Evolutionary conservation across 2,113 vertebrate genomes (phyloP), one percentile per base, ranked within the genome.

Genomic region (Myocastor coypus): DNA sequence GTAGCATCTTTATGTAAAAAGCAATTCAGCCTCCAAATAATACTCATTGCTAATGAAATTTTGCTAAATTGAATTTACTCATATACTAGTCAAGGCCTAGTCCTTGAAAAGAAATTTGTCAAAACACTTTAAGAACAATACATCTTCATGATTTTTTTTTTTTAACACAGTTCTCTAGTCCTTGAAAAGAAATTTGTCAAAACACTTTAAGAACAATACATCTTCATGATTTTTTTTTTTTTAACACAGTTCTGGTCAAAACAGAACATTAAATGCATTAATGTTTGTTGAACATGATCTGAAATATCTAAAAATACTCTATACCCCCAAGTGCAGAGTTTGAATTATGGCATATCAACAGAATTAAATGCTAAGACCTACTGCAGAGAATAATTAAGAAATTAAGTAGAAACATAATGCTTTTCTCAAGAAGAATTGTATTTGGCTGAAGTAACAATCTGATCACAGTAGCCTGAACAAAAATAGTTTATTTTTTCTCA

Each of bases 381-480:
- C 17, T 16, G 12, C 14, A 77, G 82, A 92, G 73, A 92, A 86
- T 71, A 73, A 66, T 77, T 83, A 68, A 63, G 75, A 85, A 82
- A 77, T 68, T 32, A 84, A 90, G 66, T 77, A 90, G 55, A 92
- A 94, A 59, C 40, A 82, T 82, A 83, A 87, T 78, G 40, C 19
- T 61, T 89, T 73, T 17, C 86, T 92, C 57, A 64, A 19, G 30
- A 57, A 30, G 42, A 30, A 80, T 82, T 90, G 66, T 83, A 68
- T 63, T 87, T 42, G 24, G 19, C 32, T 50, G 8, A 84, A 73
- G 42, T 57, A 73, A 80, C 28, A 55, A 34, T 40, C 14, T 88
- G 42, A 55, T 50, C n/a, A 46, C 16, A 83, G 50, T 71, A 40
- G 17, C 52, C 81, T 55, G 90, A 83, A 83, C 50, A 55, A 64